Evolutionary conservation across 2,797 vertebrate species (phyloP).

Genomic region (Taenioides sp.): DNA sequence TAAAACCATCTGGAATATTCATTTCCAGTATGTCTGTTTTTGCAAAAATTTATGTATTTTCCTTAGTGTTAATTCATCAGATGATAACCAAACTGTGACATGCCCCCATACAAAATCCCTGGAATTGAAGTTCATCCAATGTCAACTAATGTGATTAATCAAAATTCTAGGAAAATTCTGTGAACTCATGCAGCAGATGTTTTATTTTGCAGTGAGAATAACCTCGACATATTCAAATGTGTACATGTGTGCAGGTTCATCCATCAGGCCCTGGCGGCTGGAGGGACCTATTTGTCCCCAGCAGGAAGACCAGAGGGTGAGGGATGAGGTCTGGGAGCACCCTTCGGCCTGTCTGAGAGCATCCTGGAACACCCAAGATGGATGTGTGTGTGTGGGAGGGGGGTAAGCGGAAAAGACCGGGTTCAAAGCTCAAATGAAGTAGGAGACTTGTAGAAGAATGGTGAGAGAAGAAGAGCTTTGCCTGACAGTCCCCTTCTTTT

Average conservation of each 20-base stretch:
- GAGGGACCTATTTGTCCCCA: constrained; percentile 64
- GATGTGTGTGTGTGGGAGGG: constrained; percentile 42
- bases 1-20: not conserved
- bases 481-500: constrained; percentile 55
- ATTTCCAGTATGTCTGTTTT: not conserved
- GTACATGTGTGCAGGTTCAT: constrained; percentile 47
- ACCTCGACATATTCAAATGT: constrained; percentile 27
- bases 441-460: constrained; percentile 21
- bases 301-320: constrained; percentile 52
- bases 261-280: constrained; percentile 39
- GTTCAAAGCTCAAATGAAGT: constrained; percentile 40
- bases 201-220: not conserved
- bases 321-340: constrained; percentile 49
- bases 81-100: not conserved
- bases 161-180: not conserved
- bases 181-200: not conserved
- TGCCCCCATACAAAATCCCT: not conserved
- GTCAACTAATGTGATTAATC: not conserved
- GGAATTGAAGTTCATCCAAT: constrained; percentile 7
- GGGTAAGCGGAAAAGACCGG: constrained; percentile 51
- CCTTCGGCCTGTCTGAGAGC: constrained; percentile 50
- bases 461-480: constrained; percentile 54
- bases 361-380: constrained; percentile 63
- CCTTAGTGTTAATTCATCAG: not conserved
- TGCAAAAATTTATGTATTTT: not conserved